Conservation (phyloP, 2,888 invertebrate genomes). For the Palloptera scutellata region DNA sequence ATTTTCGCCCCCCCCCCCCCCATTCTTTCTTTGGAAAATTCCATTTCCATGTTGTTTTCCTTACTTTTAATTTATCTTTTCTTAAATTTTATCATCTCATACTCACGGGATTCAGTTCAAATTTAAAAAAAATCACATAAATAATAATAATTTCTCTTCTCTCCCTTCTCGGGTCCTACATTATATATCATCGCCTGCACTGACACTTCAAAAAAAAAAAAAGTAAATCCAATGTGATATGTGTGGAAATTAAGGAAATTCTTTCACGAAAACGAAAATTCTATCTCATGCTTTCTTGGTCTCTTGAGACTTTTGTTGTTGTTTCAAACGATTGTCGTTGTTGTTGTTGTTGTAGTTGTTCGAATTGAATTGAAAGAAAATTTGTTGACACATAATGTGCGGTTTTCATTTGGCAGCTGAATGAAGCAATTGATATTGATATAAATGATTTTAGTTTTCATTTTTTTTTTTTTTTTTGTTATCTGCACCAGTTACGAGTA, state of each 20-base stretch:
- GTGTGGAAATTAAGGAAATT: conserved; percentile 1
- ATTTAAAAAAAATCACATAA: conserved; percentile 51
- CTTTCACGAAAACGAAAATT: conserved; percentile 16
- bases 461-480: no score
- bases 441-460: no score
- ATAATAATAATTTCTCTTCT: conserved; percentile 47
- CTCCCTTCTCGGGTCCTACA: conserved; percentile 28
- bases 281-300: background rate
- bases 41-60: no score
- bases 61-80: conserved; percentile 29
- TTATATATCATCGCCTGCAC: background rate
- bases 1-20: no score
- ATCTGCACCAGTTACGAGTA: no score
- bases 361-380: no score
- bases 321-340: background rate
- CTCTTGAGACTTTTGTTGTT: conserved; percentile 17
- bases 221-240: background rate
- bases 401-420: no score
- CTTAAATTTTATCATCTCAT: conserved; percentile 21
- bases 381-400: no score
- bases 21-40: no score
- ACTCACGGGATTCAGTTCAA: conserved; percentile 54
- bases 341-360: no score
- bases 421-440: no score
- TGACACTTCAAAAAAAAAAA: no score